A percentile compares a stretch with the other conserved stretches of the same genome.
Conservation (phyloP, 1,140 invertebrate genomes). For the Phymorhynchus buccinoides region DNA sequence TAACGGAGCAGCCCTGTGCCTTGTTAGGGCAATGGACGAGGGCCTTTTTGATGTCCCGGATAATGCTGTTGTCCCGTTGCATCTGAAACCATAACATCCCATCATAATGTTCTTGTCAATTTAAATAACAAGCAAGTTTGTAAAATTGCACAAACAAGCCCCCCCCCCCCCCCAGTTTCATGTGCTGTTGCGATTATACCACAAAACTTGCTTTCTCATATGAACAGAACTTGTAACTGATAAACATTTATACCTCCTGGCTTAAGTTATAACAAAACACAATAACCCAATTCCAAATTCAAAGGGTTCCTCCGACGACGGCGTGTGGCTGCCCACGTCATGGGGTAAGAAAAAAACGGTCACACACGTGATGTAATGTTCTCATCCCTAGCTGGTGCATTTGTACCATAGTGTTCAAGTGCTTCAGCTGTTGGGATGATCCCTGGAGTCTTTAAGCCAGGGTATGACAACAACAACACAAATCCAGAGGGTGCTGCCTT, state of each 20-base stretch:
- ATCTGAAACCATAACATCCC: too few relatives aligned
- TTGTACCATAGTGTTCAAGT: too few relatives aligned
- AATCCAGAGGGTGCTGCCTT: too few relatives aligned
- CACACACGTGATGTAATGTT: too few relatives aligned
- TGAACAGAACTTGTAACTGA: not conserved
- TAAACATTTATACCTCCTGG: not conserved
- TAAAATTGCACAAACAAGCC: not conserved
- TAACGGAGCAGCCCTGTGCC: not conserved
- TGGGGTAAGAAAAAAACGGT: too few relatives aligned
- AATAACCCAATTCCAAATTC: not conserved
- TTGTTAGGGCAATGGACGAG: constrained; percentile 21
- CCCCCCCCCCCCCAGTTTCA: too few relatives aligned
- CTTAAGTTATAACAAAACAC: not conserved
- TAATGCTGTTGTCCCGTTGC: not conserved
- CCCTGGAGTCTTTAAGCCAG: too few relatives aligned
- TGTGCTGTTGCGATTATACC: too few relatives aligned
- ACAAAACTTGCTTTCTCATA: not conserved
- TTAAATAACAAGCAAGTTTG: not conserved
- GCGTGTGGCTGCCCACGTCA: too few relatives aligned
- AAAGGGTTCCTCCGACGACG: not conserved
- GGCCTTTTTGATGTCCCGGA: constrained; percentile 26
- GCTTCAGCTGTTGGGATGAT: too few relatives aligned
- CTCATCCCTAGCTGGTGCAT: too few relatives aligned
- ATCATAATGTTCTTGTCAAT: too few relatives aligned
- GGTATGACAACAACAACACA: not conserved